These are phyloP conservation scores for Leptopilina syphax DNA, from an alignment of 2,888 invertebrate species.

Conservation along the genomic window DNA sequence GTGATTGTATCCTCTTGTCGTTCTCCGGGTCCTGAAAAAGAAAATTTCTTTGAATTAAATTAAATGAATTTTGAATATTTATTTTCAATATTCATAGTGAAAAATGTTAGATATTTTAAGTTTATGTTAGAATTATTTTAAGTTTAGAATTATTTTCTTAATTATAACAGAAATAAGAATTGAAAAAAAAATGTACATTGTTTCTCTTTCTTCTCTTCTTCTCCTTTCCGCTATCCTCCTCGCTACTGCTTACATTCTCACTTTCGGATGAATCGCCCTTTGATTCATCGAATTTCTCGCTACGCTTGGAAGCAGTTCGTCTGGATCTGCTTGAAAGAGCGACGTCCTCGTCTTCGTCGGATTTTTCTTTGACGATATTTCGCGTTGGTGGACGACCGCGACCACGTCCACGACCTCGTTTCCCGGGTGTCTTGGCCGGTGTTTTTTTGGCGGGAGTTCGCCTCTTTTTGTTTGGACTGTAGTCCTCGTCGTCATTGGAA, in stretches of 20 bases:
- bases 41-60: too few relatives aligned
- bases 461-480: conserved; percentile 69
- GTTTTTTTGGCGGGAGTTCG: conserved; percentile 55
- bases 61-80: too few relatives aligned
- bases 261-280: conserved; percentile 53
- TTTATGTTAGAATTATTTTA: too few relatives aligned
- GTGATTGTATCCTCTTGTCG: conserved; percentile 60
- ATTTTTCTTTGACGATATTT: conserved; percentile 53
- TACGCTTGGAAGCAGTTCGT: conserved; percentile 48
- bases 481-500: conserved; percentile 70
- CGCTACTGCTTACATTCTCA: conserved; percentile 56
- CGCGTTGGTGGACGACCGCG: conserved; percentile 57
- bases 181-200: conserved; percentile 22
- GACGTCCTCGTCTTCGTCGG: conserved; percentile 57
- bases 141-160: too few relatives aligned
- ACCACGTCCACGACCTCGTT: conserved; percentile 58
- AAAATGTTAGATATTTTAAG: too few relatives aligned
- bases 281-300: conserved; percentile 51
- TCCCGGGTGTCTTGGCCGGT: conserved; percentile 57
- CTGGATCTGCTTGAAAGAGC: conserved; percentile 51
- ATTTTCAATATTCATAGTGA: too few relatives aligned
- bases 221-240: conserved; percentile 47
- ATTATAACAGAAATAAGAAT: too few relatives aligned
- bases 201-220: conserved; percentile 52
- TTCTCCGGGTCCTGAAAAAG: neutral